These are phyloP conservation scores for Parasteatoda lunata DNA, from an alignment of 2,888 invertebrate species.

Conservation along the genomic window DNA sequence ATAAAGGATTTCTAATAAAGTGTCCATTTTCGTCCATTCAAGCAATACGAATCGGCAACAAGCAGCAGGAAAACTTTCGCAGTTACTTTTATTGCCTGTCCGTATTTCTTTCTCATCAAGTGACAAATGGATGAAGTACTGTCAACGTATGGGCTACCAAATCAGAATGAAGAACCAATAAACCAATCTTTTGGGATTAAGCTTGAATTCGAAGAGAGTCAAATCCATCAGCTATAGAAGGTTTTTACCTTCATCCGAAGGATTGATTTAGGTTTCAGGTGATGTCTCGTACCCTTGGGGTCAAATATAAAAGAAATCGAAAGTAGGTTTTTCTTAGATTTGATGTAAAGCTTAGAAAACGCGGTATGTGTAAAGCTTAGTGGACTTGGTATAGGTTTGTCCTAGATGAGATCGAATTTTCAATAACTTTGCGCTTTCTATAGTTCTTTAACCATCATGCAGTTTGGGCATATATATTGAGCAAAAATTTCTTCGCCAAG, in stretches of 20 bases:
- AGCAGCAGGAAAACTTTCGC: not conserved
- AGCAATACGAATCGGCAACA: not conserved
- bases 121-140: conserved; percentile 26
- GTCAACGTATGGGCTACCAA: conserved; percentile 39
- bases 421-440: too few relatives aligned
- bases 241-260: conserved; percentile 40
- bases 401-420: too few relatives aligned
- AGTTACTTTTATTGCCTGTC: conserved; percentile 26
- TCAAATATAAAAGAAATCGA: not conserved
- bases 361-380: too few relatives aligned
- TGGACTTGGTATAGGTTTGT: too few relatives aligned
- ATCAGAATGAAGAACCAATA: conserved; percentile 57
- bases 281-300: conserved; percentile 7
- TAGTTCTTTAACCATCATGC: too few relatives aligned
- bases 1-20: too few relatives aligned
- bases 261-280: conserved; percentile 25
- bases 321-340: too few relatives aligned
- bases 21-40: too few relatives aligned
- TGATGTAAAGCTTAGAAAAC: too few relatives aligned
- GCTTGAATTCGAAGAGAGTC: conserved; percentile 17
- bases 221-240: conserved; percentile 34
- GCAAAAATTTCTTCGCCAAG: too few relatives aligned
- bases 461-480: too few relatives aligned
- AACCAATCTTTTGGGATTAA: conserved; percentile 14
- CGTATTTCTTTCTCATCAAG: not conserved